Percentiles rank a stretch among this genome's conserved stretches.
These are phyloP conservation scores for Scarus forsteni DNA, from an alignment of 2,797 vertebrate genomes.

Conservation along the genomic window DNA sequence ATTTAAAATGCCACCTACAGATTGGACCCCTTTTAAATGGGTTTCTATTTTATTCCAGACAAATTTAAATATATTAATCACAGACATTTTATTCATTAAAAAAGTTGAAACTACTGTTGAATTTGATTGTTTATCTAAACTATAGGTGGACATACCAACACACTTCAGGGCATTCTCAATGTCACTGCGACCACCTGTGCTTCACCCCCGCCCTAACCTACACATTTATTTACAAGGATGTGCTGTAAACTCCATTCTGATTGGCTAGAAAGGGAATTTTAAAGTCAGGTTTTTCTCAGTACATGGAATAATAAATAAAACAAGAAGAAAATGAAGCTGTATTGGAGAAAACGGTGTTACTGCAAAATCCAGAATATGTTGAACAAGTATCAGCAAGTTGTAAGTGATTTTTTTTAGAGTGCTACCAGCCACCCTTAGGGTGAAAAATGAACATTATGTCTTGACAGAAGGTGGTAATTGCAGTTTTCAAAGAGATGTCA, in stretches of 20 bases:
- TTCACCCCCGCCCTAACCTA: conserved; percentile 24
- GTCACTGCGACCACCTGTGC: conserved; percentile 35
- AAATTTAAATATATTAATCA: conserved; percentile 1
- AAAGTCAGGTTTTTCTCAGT: not conserved
- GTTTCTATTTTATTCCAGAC: conserved; percentile 5
- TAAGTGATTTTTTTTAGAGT: too few species aligned
- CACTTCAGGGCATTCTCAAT: conserved; percentile 34
- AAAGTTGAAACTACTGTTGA: conserved; percentile 14
- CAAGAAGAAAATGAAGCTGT: too few species aligned
- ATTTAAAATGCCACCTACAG: conserved; percentile 4
- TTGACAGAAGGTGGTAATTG: too few species aligned
- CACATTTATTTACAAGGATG: not conserved
- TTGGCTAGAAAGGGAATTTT: not conserved
- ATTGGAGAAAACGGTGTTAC: too few species aligned
- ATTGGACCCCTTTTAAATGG: conserved; percentile 27
- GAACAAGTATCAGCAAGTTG: too few species aligned
- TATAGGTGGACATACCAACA: conserved; percentile 22
- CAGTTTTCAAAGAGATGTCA: too few species aligned
- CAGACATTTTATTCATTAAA: conserved; percentile 11
- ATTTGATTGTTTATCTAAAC: conserved; percentile 31
- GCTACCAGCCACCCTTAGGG: too few species aligned
- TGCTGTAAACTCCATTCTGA: not conserved
- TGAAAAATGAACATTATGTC: too few species aligned
- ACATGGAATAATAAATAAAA: too few species aligned
- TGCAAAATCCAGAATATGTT: too few species aligned